phyloP scores from a whole-genome alignment of 2,888 invertebrate genomes.

The Agrotis segetum region DNA sequence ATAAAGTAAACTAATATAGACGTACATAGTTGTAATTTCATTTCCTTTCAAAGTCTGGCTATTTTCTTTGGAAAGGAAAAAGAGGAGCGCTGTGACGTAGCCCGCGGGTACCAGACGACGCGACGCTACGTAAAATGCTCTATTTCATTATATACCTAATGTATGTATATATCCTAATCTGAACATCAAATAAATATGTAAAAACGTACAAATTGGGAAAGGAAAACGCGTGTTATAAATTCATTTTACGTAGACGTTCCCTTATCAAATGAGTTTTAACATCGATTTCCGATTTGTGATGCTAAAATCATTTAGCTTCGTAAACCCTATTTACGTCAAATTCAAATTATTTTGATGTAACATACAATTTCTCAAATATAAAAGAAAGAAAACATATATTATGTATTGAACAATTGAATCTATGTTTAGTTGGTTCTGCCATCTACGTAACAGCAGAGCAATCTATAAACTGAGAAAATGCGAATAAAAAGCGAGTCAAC shows the following conservation, averaged over 20 bases:
- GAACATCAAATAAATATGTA: slow-evolving; percentile 26
- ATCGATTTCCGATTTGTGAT: neutral
- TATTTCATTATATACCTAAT: slow-evolving; percentile 39
- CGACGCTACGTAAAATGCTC: slow-evolving; percentile 45
- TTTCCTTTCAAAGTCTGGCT: slow-evolving; percentile 42
- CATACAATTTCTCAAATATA: no score
- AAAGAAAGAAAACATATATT: no score
- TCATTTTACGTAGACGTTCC: neutral
- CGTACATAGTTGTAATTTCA: slow-evolving; percentile 43
- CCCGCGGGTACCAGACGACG: slow-evolving; percentile 31
- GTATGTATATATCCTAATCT: slow-evolving; percentile 42
- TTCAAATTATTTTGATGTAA: neutral
- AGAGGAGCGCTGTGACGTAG: slow-evolving; percentile 38
- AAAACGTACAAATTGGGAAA: slow-evolving; percentile 8
- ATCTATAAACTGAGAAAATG: no score
- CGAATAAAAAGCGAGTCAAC: no score
- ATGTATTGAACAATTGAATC: no score
- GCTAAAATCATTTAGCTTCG: neutral
- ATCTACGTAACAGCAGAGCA: no score
- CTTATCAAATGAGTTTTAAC: slow-evolving; percentile 8
- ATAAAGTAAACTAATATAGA: slow-evolving; percentile 22
- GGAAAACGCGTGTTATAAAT: slow-evolving; percentile 2
- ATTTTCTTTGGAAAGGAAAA: slow-evolving; percentile 43
- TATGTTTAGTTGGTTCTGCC: no score
- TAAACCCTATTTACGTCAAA: neutral